Evolutionary conservation across 2,888 invertebrate species (phyloP), one percentile per base, ranked within the genome.

Genomic region (Synergus japonicus): DNA sequence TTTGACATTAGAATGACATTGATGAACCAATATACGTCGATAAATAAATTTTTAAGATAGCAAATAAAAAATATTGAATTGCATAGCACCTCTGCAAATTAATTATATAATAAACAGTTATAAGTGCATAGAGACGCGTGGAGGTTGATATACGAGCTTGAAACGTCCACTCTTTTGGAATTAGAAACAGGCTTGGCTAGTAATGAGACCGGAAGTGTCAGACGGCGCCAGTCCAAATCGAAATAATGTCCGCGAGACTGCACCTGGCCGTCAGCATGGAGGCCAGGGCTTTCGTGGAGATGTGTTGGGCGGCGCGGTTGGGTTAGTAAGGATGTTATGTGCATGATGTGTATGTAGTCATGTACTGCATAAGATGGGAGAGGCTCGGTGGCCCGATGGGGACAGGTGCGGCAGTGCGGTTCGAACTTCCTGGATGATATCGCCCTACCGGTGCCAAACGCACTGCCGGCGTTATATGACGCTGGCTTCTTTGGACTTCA

Each of bases 371-470:
- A 54, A 54, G 49, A 18, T 41, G 37, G 44, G 18, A 46, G 37
- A 69, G 69, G 10, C 18, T 44, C 18, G 18, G 41, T 43, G 46
- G 13, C 69, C 15, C 18, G 18, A 41, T 44, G 46, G 83, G 85
- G 87, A 87, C 88, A 88, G 88, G 88, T 88, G 88, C 88, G 88
- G 79, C 79, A 87, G 88, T 88, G 87, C 88, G 88, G 78, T 79
- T 78, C 84, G 88, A 88, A 87, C 87, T 88, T 87, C 88, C 88
- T 88, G 88, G 86, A 85, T 86, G 86, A 88, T 88, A 88, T 88
- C 88, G 87, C 84, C 84, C 82, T 65, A 78, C 83, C 46, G 37
- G 29, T 76, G 66, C 77, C 54, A 58, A 84, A 84, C 84, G 84
- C 79, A 78, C 86, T 82, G 82, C 85, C 83, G 86, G 84, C 86